phyloP scores from a whole-genome alignment of 2,113 vertebrate genomes.

The Psilopsiagon aymara region DNA sequence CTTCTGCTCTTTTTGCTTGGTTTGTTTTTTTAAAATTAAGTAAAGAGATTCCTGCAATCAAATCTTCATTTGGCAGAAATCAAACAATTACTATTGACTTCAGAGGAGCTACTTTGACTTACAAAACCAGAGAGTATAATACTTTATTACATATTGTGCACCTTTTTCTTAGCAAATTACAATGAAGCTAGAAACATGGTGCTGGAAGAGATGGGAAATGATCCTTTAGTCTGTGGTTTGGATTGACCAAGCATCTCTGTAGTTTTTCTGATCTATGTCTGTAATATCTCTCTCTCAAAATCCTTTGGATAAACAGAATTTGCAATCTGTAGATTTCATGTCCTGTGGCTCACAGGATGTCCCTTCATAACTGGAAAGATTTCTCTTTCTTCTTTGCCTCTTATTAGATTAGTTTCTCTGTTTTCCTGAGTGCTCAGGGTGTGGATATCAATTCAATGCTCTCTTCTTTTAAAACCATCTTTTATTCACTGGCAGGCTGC shows the following conservation, averaged over 20 bases:
- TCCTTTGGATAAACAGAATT: not conserved
- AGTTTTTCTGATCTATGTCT: not conserved
- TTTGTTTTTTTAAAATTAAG: not conserved
- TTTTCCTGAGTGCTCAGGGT: not conserved
- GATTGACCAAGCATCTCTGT: not conserved
- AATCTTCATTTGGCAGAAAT: not conserved
- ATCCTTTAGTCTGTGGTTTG: not conserved
- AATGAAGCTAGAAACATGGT: not conserved
- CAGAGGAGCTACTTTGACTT: not conserved
- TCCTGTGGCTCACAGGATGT: not conserved
- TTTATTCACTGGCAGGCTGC: not conserved
- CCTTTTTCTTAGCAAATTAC: not conserved
- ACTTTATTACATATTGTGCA: not conserved
- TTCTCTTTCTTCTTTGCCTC: not conserved
- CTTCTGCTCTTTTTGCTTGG: not conserved
- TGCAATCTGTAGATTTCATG: not conserved
- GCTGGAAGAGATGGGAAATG: not conserved
- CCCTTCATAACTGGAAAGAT: not conserved
- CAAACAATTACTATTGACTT: not conserved
- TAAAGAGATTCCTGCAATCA: not conserved
- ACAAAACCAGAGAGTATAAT: not conserved
- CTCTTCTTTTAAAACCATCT: not conserved
- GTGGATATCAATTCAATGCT: not conserved
- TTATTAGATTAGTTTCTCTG: not conserved
- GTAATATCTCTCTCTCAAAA: not conserved